Evolutionary conservation across 2,888 invertebrate genomes (phyloP), one percentile per base, ranked within the genome.

Genomic region (Metopia argyrocephala): DNA sequence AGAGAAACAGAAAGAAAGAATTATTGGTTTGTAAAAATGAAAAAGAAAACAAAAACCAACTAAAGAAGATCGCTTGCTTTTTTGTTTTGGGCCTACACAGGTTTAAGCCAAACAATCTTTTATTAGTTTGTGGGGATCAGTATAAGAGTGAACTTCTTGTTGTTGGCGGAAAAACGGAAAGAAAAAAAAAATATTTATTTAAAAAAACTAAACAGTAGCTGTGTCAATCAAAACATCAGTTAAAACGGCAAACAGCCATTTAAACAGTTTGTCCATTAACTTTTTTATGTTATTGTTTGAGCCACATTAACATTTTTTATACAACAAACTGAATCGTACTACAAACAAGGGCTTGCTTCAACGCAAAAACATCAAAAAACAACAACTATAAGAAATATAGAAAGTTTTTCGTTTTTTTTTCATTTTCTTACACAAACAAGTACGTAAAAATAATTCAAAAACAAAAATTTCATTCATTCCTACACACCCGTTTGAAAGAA

Each of bases 81-180:
- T n/a, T n/a, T 81, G 64, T 81, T 74, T 38, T 38, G 38, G 78
- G 81, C 81, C 74, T 75, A 70, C 66, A 74, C 74, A 62, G 78
- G 69, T 70, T 50, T 56, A 75, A 75, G 75, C 70, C 66, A 56
- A 75, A 81, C n/a, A n/a, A 38, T 70, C 61, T 70, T 71, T 62
- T 50, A 64, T 75, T 70, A 79, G 81, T 81, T 81, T 61, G 65
- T 75, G 69, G 54, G 66, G 70, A 81, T 78, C 81, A 75, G 69
- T 65, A 61, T 74, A 78, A 75, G 81, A 81, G 78, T 78, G 50
- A 78, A 81, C 81, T 75, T 75, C 81, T 75, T 75, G 75, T 79
- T 76, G 80, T 73, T 56, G 56, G 15, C 52, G 50, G 68, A 59
- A 45, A 21, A 64, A 45, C 46, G 15, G 23, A 68, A 71, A 57